Evolutionary conservation across 2,888 invertebrate genomes (phyloP).

Genomic region (Eledone cirrhosa): DNA sequence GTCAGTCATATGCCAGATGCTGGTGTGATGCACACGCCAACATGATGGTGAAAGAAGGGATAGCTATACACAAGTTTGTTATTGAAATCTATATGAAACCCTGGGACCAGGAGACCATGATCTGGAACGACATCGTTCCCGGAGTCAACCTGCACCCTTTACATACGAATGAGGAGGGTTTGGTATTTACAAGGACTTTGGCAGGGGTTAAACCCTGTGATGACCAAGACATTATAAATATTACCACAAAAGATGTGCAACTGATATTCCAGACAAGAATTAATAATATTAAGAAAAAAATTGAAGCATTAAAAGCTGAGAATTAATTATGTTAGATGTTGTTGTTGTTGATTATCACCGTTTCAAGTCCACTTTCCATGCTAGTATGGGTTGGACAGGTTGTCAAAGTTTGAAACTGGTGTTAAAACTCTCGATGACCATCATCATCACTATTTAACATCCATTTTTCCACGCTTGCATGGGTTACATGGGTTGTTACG

Average conservation of each 20-base stretch:
- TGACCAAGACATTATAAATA: conserved; percentile 4
- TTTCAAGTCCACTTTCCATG: too few relatives aligned
- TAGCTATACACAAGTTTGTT: conserved; percentile 49
- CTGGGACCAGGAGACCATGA: conserved; percentile 45
- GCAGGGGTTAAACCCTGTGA: conserved; percentile 45
- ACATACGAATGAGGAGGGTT: conserved; percentile 59
- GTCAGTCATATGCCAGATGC: not conserved
- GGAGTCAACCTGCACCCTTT: conserved; percentile 55
- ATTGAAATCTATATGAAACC: conserved; percentile 55
- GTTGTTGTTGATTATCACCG: too few relatives aligned
- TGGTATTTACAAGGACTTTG: conserved; percentile 54
- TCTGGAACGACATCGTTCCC: conserved; percentile 41
- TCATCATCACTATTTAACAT: too few relatives aligned
- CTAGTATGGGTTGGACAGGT: too few relatives aligned
- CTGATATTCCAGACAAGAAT: not conserved
- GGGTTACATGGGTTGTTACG: too few relatives aligned
- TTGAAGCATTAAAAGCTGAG: not conserved
- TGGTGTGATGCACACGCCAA: not conserved
- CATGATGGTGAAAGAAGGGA: conserved; percentile 37
- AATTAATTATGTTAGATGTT: too few relatives aligned
- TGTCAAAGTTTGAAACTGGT: too few relatives aligned
- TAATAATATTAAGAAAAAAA: not conserved
- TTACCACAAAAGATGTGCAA: not conserved
- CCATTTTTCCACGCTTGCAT: too few relatives aligned
- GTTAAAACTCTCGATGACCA: too few relatives aligned